Evolutionary conservation across 1,140 invertebrate species (phyloP).

Genomic region (Drosophila lowei): DNA sequence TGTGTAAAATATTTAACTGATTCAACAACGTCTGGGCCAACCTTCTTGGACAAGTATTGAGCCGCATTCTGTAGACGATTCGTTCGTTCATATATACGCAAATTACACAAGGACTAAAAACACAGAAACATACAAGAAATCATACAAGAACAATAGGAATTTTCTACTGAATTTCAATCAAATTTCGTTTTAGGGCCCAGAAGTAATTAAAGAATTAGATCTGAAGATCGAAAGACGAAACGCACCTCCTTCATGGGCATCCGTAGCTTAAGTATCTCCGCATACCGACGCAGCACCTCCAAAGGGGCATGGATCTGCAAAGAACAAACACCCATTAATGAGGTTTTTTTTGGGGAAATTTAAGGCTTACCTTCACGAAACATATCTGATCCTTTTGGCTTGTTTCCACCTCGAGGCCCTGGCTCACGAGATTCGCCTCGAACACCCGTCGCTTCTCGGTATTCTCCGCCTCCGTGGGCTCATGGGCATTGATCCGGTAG

Average conservation of each 20-base stretch:
- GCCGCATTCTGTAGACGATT: conserved; percentile 76
- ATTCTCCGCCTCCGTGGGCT: conserved; percentile 82
- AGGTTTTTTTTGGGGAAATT: not conserved
- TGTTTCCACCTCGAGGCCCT: conserved; percentile 87
- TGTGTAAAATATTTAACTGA: conserved; percentile 45
- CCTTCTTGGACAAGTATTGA: conserved; percentile 76
- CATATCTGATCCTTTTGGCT: conserved; percentile 86
- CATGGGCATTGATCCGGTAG: conserved; percentile 86
- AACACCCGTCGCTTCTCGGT: conserved; percentile 85
- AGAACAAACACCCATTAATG: conserved; percentile 3
- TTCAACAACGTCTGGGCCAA: conserved; percentile 65
- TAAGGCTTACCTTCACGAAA: conserved; percentile 86
- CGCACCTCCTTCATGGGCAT: conserved; percentile 96
- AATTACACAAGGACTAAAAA: conserved; percentile 70
- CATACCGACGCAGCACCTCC: conserved; percentile 93
- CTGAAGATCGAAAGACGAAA: not conserved
- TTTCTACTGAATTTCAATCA: not conserved
- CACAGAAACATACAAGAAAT: conserved; percentile 10
- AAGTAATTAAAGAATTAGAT: conserved; percentile 12
- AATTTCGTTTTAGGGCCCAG: conserved; percentile 1
- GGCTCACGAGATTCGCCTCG: conserved; percentile 87
- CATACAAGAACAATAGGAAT: not conserved
- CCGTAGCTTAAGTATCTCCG: conserved; percentile 96
- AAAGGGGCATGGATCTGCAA: conserved; percentile 92
- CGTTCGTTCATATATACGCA: conserved; percentile 63